Percentiles rank a stretch among this genome's conserved stretches.
phyloP scores from a whole-genome alignment of 35 echinoderm and acorn worm genomes.

The Stichopus chloronotus region DNA sequence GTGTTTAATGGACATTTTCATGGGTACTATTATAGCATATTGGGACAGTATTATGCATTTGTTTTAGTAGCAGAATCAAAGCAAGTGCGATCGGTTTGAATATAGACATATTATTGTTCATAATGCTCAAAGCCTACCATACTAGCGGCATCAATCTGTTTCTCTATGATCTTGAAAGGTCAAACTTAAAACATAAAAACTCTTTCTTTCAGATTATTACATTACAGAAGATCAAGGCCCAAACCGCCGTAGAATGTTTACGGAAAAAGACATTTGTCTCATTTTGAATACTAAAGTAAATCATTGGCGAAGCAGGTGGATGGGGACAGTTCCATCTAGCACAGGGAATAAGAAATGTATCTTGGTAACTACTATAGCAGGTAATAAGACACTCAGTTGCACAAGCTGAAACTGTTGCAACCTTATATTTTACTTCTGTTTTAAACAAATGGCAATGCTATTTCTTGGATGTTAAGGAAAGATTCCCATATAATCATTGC shows the following conservation, averaged over 20 bases:
- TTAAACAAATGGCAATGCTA: too few species aligned
- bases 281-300: not conserved
- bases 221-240: not conserved
- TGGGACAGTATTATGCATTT: not conserved
- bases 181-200: too few species aligned
- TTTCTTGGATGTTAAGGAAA: too few species aligned
- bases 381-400: not conserved
- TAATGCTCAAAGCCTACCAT: too few species aligned
- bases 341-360: not conserved
- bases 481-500: too few species aligned
- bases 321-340: not conserved
- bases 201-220: not conserved
- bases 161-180: too few species aligned
- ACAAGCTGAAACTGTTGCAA: too few species aligned
- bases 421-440: too few species aligned
- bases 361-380: not conserved
- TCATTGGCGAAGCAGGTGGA: not conserved
- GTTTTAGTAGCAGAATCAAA: not conserved
- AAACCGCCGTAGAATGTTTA: not conserved
- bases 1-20: not conserved
- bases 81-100: not conserved
- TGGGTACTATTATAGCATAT: not conserved
- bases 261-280: not conserved
- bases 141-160: too few species aligned
- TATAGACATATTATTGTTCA: not conserved